These are phyloP conservation scores for Ginglymostoma cirratum DNA, from an alignment of 2,113 vertebrate genomes.

Conservation along the genomic window DNA sequence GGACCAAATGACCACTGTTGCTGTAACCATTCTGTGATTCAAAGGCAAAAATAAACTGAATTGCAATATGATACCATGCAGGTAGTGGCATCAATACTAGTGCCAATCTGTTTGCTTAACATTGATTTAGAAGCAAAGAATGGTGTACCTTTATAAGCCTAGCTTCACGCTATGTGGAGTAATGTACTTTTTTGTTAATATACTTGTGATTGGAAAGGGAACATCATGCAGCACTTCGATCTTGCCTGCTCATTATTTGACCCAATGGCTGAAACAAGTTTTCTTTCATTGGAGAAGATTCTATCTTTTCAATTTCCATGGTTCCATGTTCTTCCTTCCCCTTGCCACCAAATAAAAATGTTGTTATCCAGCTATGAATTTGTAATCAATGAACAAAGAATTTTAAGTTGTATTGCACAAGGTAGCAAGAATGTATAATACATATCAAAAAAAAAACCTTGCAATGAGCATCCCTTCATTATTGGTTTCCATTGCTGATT, in stretches of 20 bases:
- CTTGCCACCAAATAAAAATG: neutral
- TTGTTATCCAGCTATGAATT: neutral
- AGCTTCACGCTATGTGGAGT: neutral
- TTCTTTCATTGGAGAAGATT: neutral
- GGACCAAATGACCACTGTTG: neutral
- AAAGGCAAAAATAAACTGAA: neutral
- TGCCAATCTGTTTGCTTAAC: neutral
- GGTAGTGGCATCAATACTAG: neutral
- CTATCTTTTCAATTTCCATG: neutral
- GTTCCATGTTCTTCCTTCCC: neutral
- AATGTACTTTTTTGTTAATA: neutral
- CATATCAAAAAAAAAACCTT: neutral
- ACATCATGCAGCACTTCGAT: neutral
- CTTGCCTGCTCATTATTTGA: neutral
- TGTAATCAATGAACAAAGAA: neutral
- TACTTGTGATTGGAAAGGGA: neutral
- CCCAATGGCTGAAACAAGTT: neutral
- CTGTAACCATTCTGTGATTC: neutral
- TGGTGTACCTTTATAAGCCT: neutral
- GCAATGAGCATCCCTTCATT: neutral
- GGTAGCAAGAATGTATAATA: too few relatives aligned
- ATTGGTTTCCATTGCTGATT: neutral
- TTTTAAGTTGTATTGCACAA: neutral
- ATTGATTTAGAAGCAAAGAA: slow-evolving; percentile 13
- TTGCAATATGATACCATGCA: neutral